Conservation (phyloP, 2,797 vertebrate species). For the Sebastes steindachneri region DNA sequence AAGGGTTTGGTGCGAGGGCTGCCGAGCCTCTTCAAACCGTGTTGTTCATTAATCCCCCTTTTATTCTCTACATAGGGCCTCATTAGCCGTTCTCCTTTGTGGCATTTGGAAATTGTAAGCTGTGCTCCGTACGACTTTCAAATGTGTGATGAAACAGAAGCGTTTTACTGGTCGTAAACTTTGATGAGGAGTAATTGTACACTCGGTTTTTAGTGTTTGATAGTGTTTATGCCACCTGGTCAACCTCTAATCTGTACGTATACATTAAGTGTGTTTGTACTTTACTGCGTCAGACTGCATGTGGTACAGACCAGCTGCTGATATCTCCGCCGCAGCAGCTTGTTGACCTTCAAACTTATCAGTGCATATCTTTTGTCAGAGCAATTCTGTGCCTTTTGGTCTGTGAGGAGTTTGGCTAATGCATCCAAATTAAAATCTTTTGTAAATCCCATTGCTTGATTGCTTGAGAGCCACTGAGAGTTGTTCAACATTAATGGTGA, state of each 20-base stretch:
- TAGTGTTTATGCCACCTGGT: conserved; percentile 63
- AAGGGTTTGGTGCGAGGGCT: conserved; percentile 54
- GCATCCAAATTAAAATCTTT: conserved; percentile 84
- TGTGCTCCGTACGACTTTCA: conserved; percentile 58
- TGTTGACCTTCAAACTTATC: conserved; percentile 85
- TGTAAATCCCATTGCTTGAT: conserved; percentile 84
- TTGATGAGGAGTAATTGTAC: conserved; percentile 63
- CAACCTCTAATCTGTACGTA: conserved; percentile 38
- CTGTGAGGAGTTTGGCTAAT: conserved; percentile 81
- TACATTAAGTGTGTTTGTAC: conserved; percentile 35
- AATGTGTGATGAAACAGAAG: conserved; percentile 59
- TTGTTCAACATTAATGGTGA: conserved; percentile 79
- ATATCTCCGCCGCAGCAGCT: conserved; percentile 77
- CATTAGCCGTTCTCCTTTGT: conserved; percentile 68
- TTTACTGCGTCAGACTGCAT: conserved; percentile 31
- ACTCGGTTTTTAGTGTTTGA: conserved; percentile 51
- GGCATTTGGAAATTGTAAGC: conserved; percentile 55
- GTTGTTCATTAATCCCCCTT: conserved; percentile 77
- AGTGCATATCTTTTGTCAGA: conserved; percentile 76
- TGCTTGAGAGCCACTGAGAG: conserved; percentile 82
- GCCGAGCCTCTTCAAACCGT: conserved; percentile 54
- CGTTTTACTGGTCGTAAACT: conserved; percentile 62
- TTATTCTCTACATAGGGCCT: conserved; percentile 68
- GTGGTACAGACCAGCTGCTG: conserved; percentile 52
- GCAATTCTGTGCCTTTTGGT: conserved; percentile 73